Base-by-base conservation (phyloP, 2,113 vertebrate genomes). In the Anguilla rostrata region DNA sequence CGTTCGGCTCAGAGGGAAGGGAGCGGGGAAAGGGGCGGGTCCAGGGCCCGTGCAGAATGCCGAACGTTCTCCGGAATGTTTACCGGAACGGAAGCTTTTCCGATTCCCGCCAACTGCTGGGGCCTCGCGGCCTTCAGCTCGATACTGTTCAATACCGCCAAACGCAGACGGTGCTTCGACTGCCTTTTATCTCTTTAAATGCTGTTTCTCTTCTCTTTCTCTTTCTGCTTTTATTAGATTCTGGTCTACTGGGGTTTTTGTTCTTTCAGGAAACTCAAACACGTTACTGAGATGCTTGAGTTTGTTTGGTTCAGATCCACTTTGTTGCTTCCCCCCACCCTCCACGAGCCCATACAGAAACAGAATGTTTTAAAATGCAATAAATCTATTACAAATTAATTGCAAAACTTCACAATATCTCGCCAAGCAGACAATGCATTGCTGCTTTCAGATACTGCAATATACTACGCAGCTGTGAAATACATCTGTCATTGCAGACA, bases 81-180 rank as follows among this genome's bases (percentile, higher is more conserved):
- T 92, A 90, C 93, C 94, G 91, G 88, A 87, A 78, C 90, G 82
- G 85, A 63, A 86, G 90, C 89, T 90, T 87, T 89, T 88, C 49
- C 84, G 79, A 85, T 41, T 90, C 71, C 41, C 60, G 40, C 43
- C 9, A 56, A 63, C 43, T 83, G 63, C 49, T 20, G 41, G 71
- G 43, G 20, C 20, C 20, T 26, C 5, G 16, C 4, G 66, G 79
- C 78, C 20, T 39, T 81, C 63, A 46, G 56, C 57, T 86, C 39
- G 14, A 63, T 75, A 75, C n/a, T 6, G 71, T 29, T 75, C n/a
- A 14, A 75, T 75, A 29, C 26, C 34, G 34, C 34, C 34, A 34
- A 34, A 34, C n/a, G n/a, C 22, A 75, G 71, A 6, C 71, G 26
- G 71, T n/a, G 26, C 71, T 75, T 34, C 12, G 71, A 75, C 6